phyloP scores from a whole-genome alignment of 2,888 invertebrate genomes.

The Cephonodes hylas region DNA sequence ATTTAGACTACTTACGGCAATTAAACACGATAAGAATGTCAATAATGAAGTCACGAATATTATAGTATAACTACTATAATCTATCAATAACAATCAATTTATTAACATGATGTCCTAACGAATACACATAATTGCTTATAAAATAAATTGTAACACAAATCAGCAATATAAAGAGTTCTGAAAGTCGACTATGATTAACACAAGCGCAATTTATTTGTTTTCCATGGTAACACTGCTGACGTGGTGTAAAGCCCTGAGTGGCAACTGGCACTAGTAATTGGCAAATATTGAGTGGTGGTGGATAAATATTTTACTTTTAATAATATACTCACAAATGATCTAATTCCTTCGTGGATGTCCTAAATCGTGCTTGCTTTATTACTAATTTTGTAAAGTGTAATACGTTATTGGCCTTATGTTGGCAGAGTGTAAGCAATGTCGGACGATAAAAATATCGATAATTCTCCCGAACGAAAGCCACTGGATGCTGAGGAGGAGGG shows the following conservation, averaged over 20 bases:
- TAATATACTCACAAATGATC: conserved; percentile 17
- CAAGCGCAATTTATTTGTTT: neutral
- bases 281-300: conserved; percentile 62
- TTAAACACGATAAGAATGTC: too few species aligned
- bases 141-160: too few species aligned
- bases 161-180: too few species aligned
- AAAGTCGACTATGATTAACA: too few species aligned
- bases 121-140: too few species aligned
- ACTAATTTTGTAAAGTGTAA: conserved; percentile 23
- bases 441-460: conserved; percentile 67
- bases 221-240: conserved; percentile 35
- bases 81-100: too few species aligned
- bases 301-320: conserved; percentile 45
- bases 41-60: too few species aligned
- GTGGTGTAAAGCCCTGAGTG: conserved; percentile 32
- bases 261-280: conserved; percentile 39
- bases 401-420: conserved; percentile 56
- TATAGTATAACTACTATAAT: too few species aligned
- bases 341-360: conserved; percentile 17
- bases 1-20: too few species aligned
- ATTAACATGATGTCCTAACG: too few species aligned
- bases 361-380: conserved; percentile 19
- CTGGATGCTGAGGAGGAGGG: conserved; percentile 48
- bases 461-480: conserved; percentile 57
- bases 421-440: conserved; percentile 64